Evolutionary conservation across 2,113 vertebrate genomes (phyloP).

Genomic region (Phodopus roborovskii): DNA sequence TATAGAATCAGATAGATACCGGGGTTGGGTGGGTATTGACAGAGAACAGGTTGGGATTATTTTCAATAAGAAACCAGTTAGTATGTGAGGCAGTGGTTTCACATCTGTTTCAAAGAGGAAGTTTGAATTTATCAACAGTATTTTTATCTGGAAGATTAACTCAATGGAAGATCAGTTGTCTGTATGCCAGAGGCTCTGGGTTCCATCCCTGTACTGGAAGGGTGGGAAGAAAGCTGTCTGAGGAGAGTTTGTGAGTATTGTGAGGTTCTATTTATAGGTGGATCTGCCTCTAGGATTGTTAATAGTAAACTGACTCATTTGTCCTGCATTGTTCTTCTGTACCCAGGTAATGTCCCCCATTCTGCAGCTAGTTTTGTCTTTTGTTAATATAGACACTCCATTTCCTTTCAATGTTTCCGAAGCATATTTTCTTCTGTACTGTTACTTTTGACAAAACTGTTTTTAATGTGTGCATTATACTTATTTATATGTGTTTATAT

Average conservation of each 20-base stretch:
- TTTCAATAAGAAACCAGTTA: background rate
- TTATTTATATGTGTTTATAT: background rate
- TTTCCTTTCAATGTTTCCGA: conserved; percentile 29
- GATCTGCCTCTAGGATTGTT: background rate
- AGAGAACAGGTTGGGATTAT: background rate
- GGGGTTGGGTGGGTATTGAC: background rate
- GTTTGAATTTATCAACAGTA: background rate
- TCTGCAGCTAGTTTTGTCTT: background rate
- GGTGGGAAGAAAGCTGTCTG: background rate
- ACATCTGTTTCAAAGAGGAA: conserved; percentile 35
- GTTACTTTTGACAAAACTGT: conserved; percentile 28
- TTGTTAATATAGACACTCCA: conserved; percentile 1
- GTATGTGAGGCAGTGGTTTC: background rate
- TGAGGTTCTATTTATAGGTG: background rate
- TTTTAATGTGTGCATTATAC: background rate
- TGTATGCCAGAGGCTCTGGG: background rate
- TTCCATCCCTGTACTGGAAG: background rate
- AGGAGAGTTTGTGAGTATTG: background rate
- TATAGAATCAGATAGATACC: background rate
- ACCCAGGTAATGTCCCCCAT: background rate
- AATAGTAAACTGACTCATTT: background rate
- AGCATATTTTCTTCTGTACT: background rate
- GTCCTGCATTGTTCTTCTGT: background rate
- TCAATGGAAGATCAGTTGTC: background rate
- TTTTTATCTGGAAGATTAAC: background rate